Evolutionary conservation across 2,888 invertebrate genomes (phyloP).

Genomic region (Stegana nigrithorax): DNA sequence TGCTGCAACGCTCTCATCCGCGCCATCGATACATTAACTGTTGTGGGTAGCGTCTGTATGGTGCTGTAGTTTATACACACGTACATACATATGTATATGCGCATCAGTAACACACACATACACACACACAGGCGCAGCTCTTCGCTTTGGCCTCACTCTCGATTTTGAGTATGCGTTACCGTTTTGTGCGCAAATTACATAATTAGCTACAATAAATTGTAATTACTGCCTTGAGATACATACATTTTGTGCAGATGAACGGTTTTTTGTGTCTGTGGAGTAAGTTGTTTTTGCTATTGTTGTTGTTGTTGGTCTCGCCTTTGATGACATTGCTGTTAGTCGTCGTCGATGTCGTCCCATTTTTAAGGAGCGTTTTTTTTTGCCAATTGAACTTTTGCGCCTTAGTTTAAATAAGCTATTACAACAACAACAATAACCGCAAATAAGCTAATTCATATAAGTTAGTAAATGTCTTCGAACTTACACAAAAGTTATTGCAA

Average conservation of each 20-base stretch:
- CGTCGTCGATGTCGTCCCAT: background rate
- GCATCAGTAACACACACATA: conserved; percentile 1
- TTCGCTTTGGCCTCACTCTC: background rate
- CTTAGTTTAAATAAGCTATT: conserved; percentile 54
- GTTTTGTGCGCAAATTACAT: conserved; percentile 44
- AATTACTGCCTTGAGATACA: conserved; percentile 58
- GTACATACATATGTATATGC: background rate
- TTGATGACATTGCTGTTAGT: background rate
- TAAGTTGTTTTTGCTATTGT: conserved; percentile 19
- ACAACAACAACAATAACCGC: conserved; percentile 29
- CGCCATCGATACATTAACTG: conserved; percentile 13
- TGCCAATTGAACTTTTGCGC: conserved; percentile 56
- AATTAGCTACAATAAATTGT: conserved; percentile 60
- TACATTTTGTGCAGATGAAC: conserved; percentile 44
- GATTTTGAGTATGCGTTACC: background rate
- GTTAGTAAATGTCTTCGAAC: too few species aligned
- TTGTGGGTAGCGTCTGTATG: conserved; percentile 8
- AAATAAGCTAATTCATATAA: background rate
- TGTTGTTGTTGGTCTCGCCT: conserved; percentile 26
- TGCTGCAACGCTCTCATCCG: background rate
- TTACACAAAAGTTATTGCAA: too few species aligned
- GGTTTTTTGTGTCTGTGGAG: conserved; percentile 38
- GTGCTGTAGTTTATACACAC: background rate
- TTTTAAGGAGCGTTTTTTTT: conserved; percentile 2
- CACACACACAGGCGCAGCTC: background rate